phyloP scores from a whole-genome alignment of 2,888 invertebrate genomes.

The Villa cingulata region DNA sequence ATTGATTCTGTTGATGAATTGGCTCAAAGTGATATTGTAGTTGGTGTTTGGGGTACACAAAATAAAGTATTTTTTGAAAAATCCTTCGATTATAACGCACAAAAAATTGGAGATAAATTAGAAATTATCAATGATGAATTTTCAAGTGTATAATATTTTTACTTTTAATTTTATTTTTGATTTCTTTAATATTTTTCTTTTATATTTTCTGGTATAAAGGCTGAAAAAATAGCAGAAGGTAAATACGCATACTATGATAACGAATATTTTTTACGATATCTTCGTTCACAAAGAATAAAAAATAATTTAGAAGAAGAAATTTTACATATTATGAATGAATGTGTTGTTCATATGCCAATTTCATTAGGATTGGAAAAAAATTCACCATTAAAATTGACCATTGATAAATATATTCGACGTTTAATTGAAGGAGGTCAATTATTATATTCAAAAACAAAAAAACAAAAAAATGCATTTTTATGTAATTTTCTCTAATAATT shows the following conservation, averaged over 20 bases:
- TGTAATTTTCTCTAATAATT: background rate
- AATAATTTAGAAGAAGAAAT: conserved; percentile 23
- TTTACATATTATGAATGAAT: conserved; percentile 70
- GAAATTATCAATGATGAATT: conserved; percentile 47
- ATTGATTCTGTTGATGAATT: conserved; percentile 63
- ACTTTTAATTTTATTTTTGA: background rate
- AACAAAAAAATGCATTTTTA: background rate
- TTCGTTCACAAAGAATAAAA: conserved; percentile 45
- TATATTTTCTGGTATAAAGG: conserved; percentile 18
- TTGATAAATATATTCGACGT: conserved; percentile 51
- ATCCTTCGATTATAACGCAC: conserved; percentile 51
- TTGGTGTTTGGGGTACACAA: conserved; percentile 60
- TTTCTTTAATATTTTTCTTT: background rate
- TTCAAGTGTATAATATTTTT: conserved; percentile 39
- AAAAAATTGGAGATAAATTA: conserved; percentile 53
- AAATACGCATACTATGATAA: conserved; percentile 70
- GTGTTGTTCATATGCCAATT: conserved; percentile 66
- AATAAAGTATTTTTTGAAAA: conserved; percentile 55
- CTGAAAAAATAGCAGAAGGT: conserved; percentile 51
- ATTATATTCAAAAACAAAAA: background rate
- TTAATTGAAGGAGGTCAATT: conserved; percentile 65
- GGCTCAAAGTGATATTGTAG: conserved; percentile 46
- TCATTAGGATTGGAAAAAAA: conserved; percentile 71
- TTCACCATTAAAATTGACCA: conserved; percentile 56
- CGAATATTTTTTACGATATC: conserved; percentile 51